These are phyloP conservation scores for Tetramorium parvispinum DNA, from an alignment of 1,140 invertebrate species.

Conservation along the genomic window DNA sequence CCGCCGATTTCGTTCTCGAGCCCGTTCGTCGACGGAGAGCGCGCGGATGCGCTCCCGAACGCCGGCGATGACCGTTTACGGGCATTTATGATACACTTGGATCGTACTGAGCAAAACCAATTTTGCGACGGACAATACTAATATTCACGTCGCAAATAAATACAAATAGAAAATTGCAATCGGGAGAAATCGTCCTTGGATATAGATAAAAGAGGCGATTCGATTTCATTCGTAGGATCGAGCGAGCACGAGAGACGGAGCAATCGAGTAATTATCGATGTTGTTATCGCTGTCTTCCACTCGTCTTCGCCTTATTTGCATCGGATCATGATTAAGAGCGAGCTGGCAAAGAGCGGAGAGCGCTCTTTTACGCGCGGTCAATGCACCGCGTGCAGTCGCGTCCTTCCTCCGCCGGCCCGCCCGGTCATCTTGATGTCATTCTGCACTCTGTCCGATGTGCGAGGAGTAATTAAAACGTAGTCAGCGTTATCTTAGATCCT, in stretches of 20 bases:
- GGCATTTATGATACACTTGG: not conserved
- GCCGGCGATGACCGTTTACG: not conserved
- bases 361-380: constrained; percentile 62
- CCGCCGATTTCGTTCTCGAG: constrained; percentile 55
- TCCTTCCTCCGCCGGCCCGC: constrained; percentile 30
- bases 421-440: constrained; percentile 77
- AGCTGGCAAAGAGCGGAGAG: constrained; percentile 54
- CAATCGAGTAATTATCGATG: constrained; percentile 26
- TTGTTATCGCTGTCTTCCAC: constrained; percentile 54
- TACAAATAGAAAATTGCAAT: not conserved
- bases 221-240: not conserved
- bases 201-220: not conserved
- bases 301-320: constrained; percentile 58
- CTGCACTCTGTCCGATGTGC: constrained; percentile 65
- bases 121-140: not conserved
- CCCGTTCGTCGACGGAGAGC: not conserved
- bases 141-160: not conserved
- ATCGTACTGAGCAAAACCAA: not conserved
- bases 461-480: constrained; percentile 79
- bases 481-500: constrained; percentile 79
- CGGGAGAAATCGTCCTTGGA: not conserved
- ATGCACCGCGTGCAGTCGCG: constrained; percentile 52
- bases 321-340: constrained; percentile 59
- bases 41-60: constrained; percentile 12
- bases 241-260: not conserved